Percentiles rank a stretch among this genome's conserved stretches.
These are phyloP conservation scores for Agonopterix subpropinquella DNA, from an alignment of 2,888 invertebrate genomes.

Conservation along the genomic window DNA sequence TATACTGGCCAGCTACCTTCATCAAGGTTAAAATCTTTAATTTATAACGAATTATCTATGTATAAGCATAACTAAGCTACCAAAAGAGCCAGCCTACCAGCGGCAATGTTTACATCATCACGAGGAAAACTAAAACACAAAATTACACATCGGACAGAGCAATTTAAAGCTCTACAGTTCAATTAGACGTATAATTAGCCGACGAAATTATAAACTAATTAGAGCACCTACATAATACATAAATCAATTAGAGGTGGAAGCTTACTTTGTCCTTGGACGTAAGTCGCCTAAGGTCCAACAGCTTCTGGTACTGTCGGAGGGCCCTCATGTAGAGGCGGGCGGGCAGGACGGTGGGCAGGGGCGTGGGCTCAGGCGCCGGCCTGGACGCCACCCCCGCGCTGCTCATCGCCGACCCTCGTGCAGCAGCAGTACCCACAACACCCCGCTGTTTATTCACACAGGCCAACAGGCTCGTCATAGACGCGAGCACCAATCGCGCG, in stretches of 20 bases:
- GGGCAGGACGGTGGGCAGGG: slow-evolving; percentile 50
- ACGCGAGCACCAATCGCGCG: slow-evolving; percentile 59
- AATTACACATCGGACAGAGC: no score
- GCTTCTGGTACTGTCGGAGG: slow-evolving; percentile 78
- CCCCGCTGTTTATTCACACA: slow-evolving; percentile 49
- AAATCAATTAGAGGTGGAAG: slow-evolving; percentile 5
- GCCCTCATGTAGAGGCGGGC: slow-evolving; percentile 75
- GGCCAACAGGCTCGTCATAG: slow-evolving; percentile 29
- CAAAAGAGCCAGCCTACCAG: no score
- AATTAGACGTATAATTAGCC: not conserved
- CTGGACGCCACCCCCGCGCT: slow-evolving; percentile 60
- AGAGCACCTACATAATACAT: not conserved
- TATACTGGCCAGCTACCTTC: no score
- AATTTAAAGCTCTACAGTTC: no score
- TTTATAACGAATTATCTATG: no score
- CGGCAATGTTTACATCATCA: no score
- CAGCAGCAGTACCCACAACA: slow-evolving; percentile 26
- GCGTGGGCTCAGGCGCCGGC: slow-evolving; percentile 33
- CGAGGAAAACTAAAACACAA: no score
- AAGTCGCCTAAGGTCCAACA: slow-evolving; percentile 73
- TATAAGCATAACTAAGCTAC: no score
- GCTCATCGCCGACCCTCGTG: slow-evolving; percentile 42
- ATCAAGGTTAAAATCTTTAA: no score
- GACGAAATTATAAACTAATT: not conserved
- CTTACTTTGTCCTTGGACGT: slow-evolving; percentile 72